Base-by-base conservation (phyloP, 2,888 invertebrate species). In the Meiosimyza decipiens region DNA sequence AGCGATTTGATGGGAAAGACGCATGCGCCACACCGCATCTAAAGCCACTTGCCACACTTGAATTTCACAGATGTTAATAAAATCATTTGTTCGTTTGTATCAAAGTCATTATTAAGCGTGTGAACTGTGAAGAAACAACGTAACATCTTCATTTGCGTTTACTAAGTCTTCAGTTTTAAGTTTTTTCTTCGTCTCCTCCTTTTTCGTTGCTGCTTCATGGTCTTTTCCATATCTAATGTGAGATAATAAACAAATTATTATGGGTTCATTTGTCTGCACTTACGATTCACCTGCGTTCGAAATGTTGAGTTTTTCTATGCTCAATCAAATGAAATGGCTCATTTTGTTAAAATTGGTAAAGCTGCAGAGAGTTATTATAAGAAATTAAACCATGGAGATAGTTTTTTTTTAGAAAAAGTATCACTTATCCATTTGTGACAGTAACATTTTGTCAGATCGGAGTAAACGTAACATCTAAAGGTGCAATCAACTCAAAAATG, bases 21-120 rank as follows among this genome's bases (percentile, higher is more conserved):
- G 64, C 69, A 64, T 71, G 74, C 72, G 71, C 68, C 71, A 71
- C 71, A 67, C 55, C 66, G 67, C 72, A 55, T 54, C 71, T 68
- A 50, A 68, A 74, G 72, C 28, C 22, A 68, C 68, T 68, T 68
- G 68, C 68, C 57, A 59, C 68, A 68, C 59, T 68, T 68, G 68
- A 59, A 59, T 68, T 59, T 68, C 59, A 50, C 68, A 68, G 68
- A 68, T 59, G 59, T 59, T 68, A 59, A 57, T 59, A 49, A 68
- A 68, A 50, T 33, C 33, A 50, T 59, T 69, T 69, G 51, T 52
- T 51, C 62, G 16, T 54, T 63, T 47, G 54, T 47, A 63, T 63
- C 62, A 63, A 70, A 63, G 70, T 70, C 70, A 54, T 70, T 70
- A 70, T 63, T 70, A 70, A 70, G 70, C 54, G 70, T 70, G 70